These are phyloP conservation scores for Lordiphosa collinella DNA, from an alignment of 1,140 invertebrate genomes.

Conservation along the genomic window DNA sequence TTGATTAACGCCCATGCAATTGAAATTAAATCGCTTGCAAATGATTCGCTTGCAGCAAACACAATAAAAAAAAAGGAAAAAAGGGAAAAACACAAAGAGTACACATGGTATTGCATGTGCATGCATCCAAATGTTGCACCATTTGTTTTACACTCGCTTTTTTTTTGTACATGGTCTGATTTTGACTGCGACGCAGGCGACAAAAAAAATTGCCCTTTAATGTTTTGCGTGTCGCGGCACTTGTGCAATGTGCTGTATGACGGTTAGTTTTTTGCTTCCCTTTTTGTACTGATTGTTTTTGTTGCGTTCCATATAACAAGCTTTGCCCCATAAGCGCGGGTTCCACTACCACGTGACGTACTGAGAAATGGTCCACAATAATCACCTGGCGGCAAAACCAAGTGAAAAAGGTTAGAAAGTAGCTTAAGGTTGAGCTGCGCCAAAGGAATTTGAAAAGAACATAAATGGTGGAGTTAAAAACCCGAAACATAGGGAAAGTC, in stretches of 20 bases:
- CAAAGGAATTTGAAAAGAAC: too few relatives aligned
- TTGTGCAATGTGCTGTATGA: conserved; percentile 24
- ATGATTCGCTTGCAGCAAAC: conserved; percentile 60
- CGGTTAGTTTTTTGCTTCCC: neutral
- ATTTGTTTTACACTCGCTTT: conserved; percentile 44
- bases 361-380: conserved; percentile 17
- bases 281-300: conserved; percentile 1
- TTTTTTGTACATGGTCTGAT: conserved; percentile 54
- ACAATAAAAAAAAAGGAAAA: conserved; percentile 11
- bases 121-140: conserved; percentile 42
- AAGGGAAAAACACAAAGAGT: conserved; percentile 6
- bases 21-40: conserved; percentile 72
- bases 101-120: conserved; percentile 22
- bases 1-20: conserved; percentile 74
- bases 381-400: conserved; percentile 27
- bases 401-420: conserved; percentile 6
- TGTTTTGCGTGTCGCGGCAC: conserved; percentile 51
- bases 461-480: too few relatives aligned
- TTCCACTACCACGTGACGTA: conserved; percentile 29
- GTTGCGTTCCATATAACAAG: conserved; percentile 33
- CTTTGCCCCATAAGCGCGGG: neutral
- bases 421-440: too few relatives aligned
- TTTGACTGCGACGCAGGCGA: conserved; percentile 40
- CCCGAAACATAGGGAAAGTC: too few relatives aligned
- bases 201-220: conserved; percentile 34